Evolutionary conservation across 2,113 vertebrate genomes (phyloP), one percentile per base, ranked within the genome.

Genomic region (Bolborhynchus lineola): DNA sequence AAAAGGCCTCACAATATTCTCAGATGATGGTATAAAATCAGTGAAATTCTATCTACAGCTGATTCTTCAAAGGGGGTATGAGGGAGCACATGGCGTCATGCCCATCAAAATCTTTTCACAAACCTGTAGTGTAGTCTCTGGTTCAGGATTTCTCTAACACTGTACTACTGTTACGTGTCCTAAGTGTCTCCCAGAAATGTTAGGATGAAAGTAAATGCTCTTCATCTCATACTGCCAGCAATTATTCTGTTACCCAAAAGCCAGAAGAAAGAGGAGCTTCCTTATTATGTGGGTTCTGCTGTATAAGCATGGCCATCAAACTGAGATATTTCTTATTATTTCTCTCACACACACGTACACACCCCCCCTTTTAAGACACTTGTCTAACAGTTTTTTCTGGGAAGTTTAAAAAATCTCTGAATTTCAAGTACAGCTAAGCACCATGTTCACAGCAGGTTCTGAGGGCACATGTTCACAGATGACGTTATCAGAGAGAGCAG

Each of bases 301-400:
- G 35, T 10, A 28, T 31, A 72, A 37, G 8, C 15, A 25, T 26
- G 59, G 28, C 18, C 2, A 44, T 57, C 10, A 85, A 65, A 86
- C 2, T 4, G 2, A 47, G 3, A 49, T 2, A 53, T 81, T 37
- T 77, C 70, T 41, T 19, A 46, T 29, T 67, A 68, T 1, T 52
- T 16, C 19, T 42, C 25, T 1, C 47, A 57, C 8, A 6, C 13
- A 4, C 47, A 50, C 20, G n/a, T n/a, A 8, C 19, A 7, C 6
- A 0, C 5, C 4, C 1, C 4, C 5, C 1, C 28, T 53, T 80
- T 74, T 1, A 53, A 69, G 13, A 47, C 5, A 79, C 5, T 14
- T 42, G 6, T 39, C 24, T 33, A 62, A 52, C 24, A 47, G 4
- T 28, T 65, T 67, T 87, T 91, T 75, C 46, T 70, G 28, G 33